Base-by-base conservation (phyloP, 2,797 vertebrate genomes). In the Limosa lapponica region DNA sequence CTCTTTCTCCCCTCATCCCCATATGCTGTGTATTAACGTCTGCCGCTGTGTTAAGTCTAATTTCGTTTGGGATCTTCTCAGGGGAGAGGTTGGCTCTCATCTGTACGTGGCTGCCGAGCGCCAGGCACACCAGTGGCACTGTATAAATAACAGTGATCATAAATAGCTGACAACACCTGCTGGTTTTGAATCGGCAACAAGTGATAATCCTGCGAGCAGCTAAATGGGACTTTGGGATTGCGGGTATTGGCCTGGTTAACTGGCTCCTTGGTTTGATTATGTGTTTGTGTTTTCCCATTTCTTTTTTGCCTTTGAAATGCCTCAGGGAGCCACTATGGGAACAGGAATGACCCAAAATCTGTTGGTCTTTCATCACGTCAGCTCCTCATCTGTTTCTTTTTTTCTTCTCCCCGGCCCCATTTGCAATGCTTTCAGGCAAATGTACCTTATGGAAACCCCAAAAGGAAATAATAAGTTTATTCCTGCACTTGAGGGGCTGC, bases 81-180 rank as follows among this genome's bases (percentile, higher is more conserved):
- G 7, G 89, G 85, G 85, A 96, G 79, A 91, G 82, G 80, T 51
- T 79, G 87, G 71, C 82, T 92, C 43, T 87, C 7, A 5, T 59
- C 81, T 39, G 74, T 23, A 36, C 12, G 24, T 30, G 93, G 57
- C 78, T 67, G 73, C 83, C 0, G 8, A 89, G 46, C 36, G 16
- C 88, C 94, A 70, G 74, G 78, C 71, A 2, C 82, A 84, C 81
- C 78, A 83, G 82, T 22, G 34, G 73, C 87, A 66, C 91, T 7
- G 66, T 62, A 66, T 91, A 87, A 96, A 87, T 89, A 65, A 51
- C 74, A 27, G 77, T 2, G 28, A 41, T 59, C 66, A 13, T 61
- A 90, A 94, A 90, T n/a, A 89, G 90, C 96, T 77, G 93, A 89
- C 90, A 90, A 80, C 95, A 90, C 95, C 95, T 93, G 94, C 96